Percentiles rank a stretch among this genome's conserved stretches.
Conservation (phyloP, 2,797 vertebrate genomes). For the Cryptoprocta ferox region DNA sequence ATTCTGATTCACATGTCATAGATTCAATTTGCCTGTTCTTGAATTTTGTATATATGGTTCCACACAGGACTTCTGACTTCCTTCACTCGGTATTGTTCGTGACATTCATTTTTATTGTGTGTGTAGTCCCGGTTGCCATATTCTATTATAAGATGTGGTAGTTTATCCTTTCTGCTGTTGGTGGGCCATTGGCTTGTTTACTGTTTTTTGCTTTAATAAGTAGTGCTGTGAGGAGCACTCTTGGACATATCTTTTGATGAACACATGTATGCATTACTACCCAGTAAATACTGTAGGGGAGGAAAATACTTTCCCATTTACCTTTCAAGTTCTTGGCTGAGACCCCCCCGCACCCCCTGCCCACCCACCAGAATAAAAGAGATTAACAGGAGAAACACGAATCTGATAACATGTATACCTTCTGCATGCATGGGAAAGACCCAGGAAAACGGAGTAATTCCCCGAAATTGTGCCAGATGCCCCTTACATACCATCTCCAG, state of each 20-base stretch:
- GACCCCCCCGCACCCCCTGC: neutral
- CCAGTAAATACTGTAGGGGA: neutral
- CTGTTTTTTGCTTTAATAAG: slow-evolving; percentile 6
- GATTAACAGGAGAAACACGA: slow-evolving; percentile 11
- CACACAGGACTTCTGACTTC: neutral
- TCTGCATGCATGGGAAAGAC: neutral
- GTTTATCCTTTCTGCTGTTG: neutral
- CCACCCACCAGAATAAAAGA: neutral
- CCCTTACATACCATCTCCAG: neutral
- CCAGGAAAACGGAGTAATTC: neutral
- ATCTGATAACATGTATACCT: neutral
- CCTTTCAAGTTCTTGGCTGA: neutral
- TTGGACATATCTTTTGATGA: neutral
- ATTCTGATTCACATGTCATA: neutral
- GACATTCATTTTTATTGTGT: neutral
- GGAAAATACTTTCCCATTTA: neutral
- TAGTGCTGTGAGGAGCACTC: neutral
- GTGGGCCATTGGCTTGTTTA: neutral
- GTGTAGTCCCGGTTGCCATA: neutral
- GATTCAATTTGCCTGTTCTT: slow-evolving; percentile 2
- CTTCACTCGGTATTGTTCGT: neutral
- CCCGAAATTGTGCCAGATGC: neutral
- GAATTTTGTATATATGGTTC: neutral
- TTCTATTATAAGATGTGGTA: neutral
- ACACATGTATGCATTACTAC: neutral